Evolutionary conservation across 2,888 invertebrate genomes (phyloP).

Genomic region (Stenodera caucasica): DNA sequence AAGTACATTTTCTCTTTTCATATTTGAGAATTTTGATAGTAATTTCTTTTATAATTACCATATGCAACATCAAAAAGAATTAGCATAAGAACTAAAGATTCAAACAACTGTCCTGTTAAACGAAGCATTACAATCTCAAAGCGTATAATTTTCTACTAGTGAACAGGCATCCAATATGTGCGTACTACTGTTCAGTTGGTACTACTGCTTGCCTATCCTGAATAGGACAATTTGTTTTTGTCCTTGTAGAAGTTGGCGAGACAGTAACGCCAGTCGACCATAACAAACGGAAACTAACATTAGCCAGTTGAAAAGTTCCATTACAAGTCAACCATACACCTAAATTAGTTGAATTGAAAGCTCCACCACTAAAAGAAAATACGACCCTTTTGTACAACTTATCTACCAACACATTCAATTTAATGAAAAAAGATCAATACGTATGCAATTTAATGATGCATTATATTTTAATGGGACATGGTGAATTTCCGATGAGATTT

Average conservation of each 20-base stretch:
- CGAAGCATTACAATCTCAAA: neutral
- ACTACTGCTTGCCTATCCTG: neutral
- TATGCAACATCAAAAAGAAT: too few relatives aligned
- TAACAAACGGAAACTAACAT: constrained; percentile 41
- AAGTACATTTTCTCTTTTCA: neutral
- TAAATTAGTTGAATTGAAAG: constrained; percentile 48
- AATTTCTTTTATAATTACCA: too few relatives aligned
- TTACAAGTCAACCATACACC: constrained; percentile 47
- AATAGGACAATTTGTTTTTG: constrained; percentile 25
- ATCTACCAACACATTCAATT: constrained; percentile 19
- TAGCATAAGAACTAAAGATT: too few relatives aligned
- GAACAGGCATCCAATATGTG: neutral
- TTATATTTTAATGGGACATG: constrained; percentile 47
- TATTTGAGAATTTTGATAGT: too few relatives aligned
- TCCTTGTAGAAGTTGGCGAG: constrained; percentile 18
- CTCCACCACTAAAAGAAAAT: constrained; percentile 26
- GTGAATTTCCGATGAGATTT: constrained; percentile 26
- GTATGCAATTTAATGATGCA: constrained; percentile 43
- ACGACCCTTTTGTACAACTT: constrained; percentile 16
- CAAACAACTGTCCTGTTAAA: neutral
- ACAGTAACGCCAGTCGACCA: constrained; percentile 32
- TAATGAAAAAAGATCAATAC: constrained; percentile 34
- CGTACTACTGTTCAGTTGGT: neutral
- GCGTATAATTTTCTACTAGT: neutral
- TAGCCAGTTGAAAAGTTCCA: constrained; percentile 48